Evolutionary conservation across 2,888 invertebrate species (phyloP).

Genomic region (Suillia variegata): DNA sequence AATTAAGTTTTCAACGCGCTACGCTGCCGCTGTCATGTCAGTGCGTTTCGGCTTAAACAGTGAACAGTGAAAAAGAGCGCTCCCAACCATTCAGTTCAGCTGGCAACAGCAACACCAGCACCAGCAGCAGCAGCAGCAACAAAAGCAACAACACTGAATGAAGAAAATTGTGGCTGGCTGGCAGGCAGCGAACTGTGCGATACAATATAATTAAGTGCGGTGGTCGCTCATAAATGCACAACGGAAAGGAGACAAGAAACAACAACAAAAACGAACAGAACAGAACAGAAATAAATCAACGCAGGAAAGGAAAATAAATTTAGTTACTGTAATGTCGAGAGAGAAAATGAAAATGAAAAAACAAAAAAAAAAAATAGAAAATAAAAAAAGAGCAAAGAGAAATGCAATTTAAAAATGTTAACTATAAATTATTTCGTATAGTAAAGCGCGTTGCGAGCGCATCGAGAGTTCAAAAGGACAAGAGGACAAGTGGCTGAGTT

Average conservation of each 20-base stretch:
- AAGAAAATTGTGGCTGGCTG: background rate
- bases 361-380: constrained; percentile 2
- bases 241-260: background rate
- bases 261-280: background rate
- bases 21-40: constrained; percentile 6
- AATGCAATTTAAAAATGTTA: too few species aligned
- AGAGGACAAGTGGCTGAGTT: too few species aligned
- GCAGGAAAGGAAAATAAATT: constrained; percentile 12
- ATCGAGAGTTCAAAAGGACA: too few species aligned
- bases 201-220: constrained; percentile 20
- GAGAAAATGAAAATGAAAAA: too few species aligned
- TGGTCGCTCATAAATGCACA: constrained; percentile 11
- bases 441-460: too few species aligned
- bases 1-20: constrained; percentile 17
- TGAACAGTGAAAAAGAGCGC: background rate
- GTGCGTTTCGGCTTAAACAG: background rate
- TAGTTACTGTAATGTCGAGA: too few species aligned
- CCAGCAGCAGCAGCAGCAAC: background rate
- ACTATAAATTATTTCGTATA: too few species aligned
- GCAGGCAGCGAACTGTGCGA: constrained; percentile 6
- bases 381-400: too few species aligned
- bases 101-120: background rate
- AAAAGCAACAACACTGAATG: background rate
- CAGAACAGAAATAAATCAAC: background rate
- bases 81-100: too few species aligned